Evolutionary conservation across 2,797 vertebrate genomes (phyloP).

Genomic region (Hippocampus kuda): DNA sequence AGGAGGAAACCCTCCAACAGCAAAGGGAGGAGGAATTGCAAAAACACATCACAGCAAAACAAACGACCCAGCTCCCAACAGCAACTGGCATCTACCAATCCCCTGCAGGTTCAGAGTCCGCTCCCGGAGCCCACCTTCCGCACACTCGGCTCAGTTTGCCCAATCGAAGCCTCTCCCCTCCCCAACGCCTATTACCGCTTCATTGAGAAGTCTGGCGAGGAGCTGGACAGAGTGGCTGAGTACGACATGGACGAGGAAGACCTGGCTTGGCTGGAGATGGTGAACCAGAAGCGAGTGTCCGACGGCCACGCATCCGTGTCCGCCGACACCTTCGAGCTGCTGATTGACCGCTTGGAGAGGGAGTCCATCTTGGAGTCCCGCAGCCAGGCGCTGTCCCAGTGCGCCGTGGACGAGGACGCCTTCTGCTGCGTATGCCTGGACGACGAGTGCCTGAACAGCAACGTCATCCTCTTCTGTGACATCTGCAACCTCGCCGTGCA

Average conservation of each 20-base stretch:
- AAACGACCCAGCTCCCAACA: constrained; percentile 54
- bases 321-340: constrained; percentile 84
- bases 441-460: constrained; percentile 97
- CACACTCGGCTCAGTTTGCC: constrained; percentile 67
- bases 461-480: constrained; percentile 96
- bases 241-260: constrained; percentile 99
- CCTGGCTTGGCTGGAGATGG: constrained; percentile 92
- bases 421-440: constrained; percentile 97
- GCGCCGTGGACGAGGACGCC: constrained; percentile 85
- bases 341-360: constrained; percentile 88
- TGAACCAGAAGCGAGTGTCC: constrained; percentile 85
- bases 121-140: constrained; percentile 88
- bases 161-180: constrained; percentile 71
- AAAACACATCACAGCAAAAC: constrained; percentile 70
- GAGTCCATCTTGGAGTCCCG: constrained; percentile 89
- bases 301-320: constrained; percentile 83
- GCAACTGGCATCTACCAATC: constrained; percentile 64
- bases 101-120: constrained; percentile 58
- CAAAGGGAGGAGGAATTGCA: constrained; percentile 78
- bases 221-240: constrained; percentile 85
- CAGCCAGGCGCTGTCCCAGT: constrained; percentile 79
- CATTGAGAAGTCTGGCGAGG: constrained; percentile 81
- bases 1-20: constrained; percentile 69
- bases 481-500: constrained; percentile 97
- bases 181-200: constrained; percentile 83